Evolutionary conservation across 2,113 vertebrate genomes (phyloP).

Genomic region (Callopanchax toddi): DNA sequence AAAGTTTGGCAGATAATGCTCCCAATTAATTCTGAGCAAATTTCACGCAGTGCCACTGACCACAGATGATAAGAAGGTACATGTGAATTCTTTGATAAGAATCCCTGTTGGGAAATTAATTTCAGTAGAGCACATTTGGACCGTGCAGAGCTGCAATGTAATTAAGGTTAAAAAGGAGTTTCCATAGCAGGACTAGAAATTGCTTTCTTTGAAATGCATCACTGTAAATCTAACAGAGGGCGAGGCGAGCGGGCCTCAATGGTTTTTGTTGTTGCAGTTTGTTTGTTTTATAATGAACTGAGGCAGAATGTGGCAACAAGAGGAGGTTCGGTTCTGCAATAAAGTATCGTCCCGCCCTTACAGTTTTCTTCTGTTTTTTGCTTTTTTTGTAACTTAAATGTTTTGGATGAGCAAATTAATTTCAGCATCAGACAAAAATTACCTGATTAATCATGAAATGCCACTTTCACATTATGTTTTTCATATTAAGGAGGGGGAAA

Average conservation of each 20-base stretch:
- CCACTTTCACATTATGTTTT: too few relatives aligned
- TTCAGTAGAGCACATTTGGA: slow-evolving; percentile 54
- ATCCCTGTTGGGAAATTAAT: slow-evolving; percentile 63
- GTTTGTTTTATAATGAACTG: neutral
- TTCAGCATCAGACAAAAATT: too few relatives aligned
- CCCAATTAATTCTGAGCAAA: slow-evolving; percentile 45
- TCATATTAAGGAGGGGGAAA: too few relatives aligned
- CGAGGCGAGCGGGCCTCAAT: neutral
- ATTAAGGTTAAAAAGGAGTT: slow-evolving; percentile 64
- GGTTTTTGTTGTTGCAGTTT: neutral
- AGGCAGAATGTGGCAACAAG: neutral
- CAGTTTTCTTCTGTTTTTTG: too few relatives aligned
- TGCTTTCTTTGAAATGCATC: slow-evolving; percentile 53
- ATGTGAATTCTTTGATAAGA: slow-evolving; percentile 59
- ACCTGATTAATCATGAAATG: too few relatives aligned
- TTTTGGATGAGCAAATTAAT: too few relatives aligned
- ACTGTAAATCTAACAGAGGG: slow-evolving; percentile 31
- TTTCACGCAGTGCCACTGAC: slow-evolving; percentile 49
- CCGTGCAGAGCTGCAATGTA: slow-evolving; percentile 47
- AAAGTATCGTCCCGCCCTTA: too few relatives aligned
- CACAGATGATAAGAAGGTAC: slow-evolving; percentile 55
- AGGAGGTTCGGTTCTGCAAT: too few relatives aligned
- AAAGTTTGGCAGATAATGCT: slow-evolving; percentile 51
- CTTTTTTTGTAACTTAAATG: too few relatives aligned
- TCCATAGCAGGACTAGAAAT: slow-evolving; percentile 49